phyloP scores from a whole-genome alignment of 30 jellyfish, hydroid and myxozoan genomes.

The Chironex yamaguchii region DNA sequence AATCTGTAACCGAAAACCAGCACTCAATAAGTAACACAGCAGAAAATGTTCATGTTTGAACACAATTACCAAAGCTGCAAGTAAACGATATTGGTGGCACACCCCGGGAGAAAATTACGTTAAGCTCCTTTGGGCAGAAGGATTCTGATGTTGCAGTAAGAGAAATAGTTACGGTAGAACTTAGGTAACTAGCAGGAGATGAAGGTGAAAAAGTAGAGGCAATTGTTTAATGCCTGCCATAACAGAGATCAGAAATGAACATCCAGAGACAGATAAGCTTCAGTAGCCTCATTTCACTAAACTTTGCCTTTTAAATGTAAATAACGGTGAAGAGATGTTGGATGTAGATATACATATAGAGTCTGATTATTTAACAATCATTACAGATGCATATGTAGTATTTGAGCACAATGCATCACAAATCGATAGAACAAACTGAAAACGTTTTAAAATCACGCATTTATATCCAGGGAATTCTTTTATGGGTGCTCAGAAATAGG shows the following conservation, averaged over 20 bases:
- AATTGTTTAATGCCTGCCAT: not conserved
- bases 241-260: slow-evolving; percentile 10
- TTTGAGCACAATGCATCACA: too few species aligned
- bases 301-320: slow-evolving; percentile 59
- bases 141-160: not conserved
- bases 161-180: not conserved
- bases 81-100: too few species aligned
- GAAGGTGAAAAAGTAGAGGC: slow-evolving; percentile 1
- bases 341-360: slow-evolving; percentile 32
- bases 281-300: slow-evolving; percentile 22
- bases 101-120: not conserved
- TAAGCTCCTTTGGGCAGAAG: slow-evolving; percentile 1
- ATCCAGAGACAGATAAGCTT: not conserved
- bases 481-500: too few species aligned
- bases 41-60: too few species aligned
- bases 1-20: too few species aligned
- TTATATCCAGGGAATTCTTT: too few species aligned
- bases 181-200: not conserved
- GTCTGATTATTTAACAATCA: slow-evolving; percentile 11
- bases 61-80: too few species aligned
- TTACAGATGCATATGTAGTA: too few species aligned
- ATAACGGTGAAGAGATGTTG: slow-evolving; percentile 2
- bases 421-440: too few species aligned
- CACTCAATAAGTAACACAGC: too few species aligned
- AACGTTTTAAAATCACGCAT: too few species aligned